Conservation (phyloP, 2,888 invertebrate species). For the Eudemis profundana region DNA sequence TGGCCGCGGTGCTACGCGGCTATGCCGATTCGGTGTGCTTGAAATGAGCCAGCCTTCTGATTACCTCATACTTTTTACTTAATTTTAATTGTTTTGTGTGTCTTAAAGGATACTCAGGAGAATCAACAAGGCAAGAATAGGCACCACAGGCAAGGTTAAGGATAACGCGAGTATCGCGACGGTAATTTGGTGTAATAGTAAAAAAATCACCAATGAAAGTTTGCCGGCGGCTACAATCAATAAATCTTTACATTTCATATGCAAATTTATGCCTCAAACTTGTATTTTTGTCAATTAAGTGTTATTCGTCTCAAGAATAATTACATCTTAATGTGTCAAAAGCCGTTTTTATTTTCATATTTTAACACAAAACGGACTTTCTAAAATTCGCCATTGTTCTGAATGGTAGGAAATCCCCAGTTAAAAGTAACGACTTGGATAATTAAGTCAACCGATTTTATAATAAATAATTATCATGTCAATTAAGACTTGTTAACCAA, state of each 20-base stretch:
- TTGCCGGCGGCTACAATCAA: constrained; percentile 6
- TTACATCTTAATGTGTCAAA: not conserved
- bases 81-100: too few relatives aligned
- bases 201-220: not conserved
- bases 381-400: constrained; percentile 18
- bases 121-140: too few relatives aligned
- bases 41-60: too few relatives aligned
- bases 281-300: constrained; percentile 9
- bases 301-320: not conserved
- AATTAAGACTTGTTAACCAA: not conserved
- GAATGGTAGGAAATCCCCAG: constrained; percentile 15
- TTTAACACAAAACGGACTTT: constrained; percentile 4
- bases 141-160: too few relatives aligned
- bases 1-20: too few relatives aligned
- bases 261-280: not conserved
- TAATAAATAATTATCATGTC: constrained; percentile 19
- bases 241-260: constrained; percentile 5
- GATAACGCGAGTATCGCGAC: too few relatives aligned
- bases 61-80: too few relatives aligned
- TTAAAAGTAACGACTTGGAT: constrained; percentile 18
- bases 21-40: too few relatives aligned
- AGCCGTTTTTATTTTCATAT: not conserved
- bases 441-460: constrained; percentile 23
- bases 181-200: too few relatives aligned
- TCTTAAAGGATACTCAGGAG: too few relatives aligned